Base-by-base conservation (phyloP, 2,888 invertebrate species). In the Agrotis exclamationis region DNA sequence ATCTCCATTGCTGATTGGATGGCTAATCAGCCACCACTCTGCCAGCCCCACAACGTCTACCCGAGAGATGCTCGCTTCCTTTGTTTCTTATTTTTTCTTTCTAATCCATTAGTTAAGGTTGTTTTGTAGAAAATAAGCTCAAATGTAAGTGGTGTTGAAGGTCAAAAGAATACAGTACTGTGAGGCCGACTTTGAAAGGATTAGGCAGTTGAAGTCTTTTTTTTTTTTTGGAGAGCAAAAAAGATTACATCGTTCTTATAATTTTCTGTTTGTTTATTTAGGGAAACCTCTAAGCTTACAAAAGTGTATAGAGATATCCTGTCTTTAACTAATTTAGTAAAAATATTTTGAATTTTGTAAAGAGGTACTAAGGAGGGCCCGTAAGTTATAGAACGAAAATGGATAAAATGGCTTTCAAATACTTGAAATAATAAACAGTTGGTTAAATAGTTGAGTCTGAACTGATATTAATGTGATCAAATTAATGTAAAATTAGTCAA, bases 51-150 rank as follows among this genome's bases (percentile, higher is more conserved):
- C 33, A 18, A 44, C 14, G 16, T 45, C 58, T 7, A 3, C 56
- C 11, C 63, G 24, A 64, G 44, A 63, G 53, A 53, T 53, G 14
- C 53, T 67, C 33, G 50, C 18, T 58, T 50, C 39, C 47, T 57
- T 82, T 82, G 73, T 79, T 57, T 74, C 51, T 65, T 56, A 58
- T 73, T 65, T 83, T 74, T 76, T 63, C 50, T 69, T 74, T 76
- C 74, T 79, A 85, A 84, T 81, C 76, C 84, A 84, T 84, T 84
- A 81, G 62, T 66, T 63, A 51, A 47, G 28, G 63, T 66, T 74
- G 63, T 80, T 83, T 79, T 81, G 53, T 59, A 67, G 58, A 48
- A 63, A 70, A 63, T 22, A 70, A 78, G 57, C 53, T 67, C 4
- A 62, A 67, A 77, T 47, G 65, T 77, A 76, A 80, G 76, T 67